Base-by-base conservation (phyloP, 1,140 invertebrate genomes). In the Mylabris phalerata region DNA sequence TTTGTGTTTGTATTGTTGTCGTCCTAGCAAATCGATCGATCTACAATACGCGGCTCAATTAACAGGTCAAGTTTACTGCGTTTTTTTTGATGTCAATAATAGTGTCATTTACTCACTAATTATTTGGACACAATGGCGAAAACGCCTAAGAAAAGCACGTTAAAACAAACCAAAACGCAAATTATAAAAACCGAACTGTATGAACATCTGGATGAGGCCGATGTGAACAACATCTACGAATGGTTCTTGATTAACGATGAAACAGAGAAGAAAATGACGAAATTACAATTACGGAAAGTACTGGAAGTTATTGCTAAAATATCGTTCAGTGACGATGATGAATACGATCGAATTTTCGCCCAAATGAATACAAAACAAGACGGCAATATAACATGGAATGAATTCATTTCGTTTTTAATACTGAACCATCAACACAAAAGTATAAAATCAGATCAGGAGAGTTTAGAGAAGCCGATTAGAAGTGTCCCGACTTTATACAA, bases 381-480 rank as follows among this genome's bases (percentile, higher is more conserved):
- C 59, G 82, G 79, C 11, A 73, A 76, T 50, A 77, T 85, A 10
- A 82, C 80, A 10, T 86, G 84, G 84, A 77, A 86, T 64, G 83
- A 87, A 70, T 78, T 86, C 57, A 78, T 86, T 4, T 84, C 84
- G 1, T 82, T 84, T 71, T 65, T 87, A 7, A 75, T 85, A 39
- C 72, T 86, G 48, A 82, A 84, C 41, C 86, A 84, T 70, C 79
- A 82, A 65, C 75, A 77, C 41, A 81, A 80, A 61, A 83, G 84
- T 60, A 77, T 73, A 0, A 62, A 59, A 13, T 45, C 58, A 3
- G 72, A 70, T 26, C 69, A 66, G 25, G 62, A 80, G 61, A 76
- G 78, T 4, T 66, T 86, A 9, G 80, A 82, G 55, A 66, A 75
- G 11, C 84, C 84, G 3, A 82, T 87, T 58, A 79, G 77, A 47